These are phyloP conservation scores for Proteles cristata DNA, from an alignment of 2,113 vertebrate species.

Conservation along the genomic window DNA sequence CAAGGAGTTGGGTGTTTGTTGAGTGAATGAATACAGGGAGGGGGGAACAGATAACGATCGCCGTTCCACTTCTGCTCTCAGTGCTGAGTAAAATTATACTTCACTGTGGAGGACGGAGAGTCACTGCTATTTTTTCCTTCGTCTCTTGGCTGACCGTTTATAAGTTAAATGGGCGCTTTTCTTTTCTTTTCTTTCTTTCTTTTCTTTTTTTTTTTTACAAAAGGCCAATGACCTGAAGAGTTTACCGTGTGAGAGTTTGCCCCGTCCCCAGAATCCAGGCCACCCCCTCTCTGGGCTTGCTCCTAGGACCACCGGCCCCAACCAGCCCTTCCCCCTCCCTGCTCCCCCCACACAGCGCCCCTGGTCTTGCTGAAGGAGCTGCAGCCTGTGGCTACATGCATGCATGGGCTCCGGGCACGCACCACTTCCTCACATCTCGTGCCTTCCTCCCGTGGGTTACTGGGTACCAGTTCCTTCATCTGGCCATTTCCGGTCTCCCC, in stretches of 20 bases:
- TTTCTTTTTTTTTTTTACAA: fast-evolving
- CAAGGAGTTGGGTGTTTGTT: too few relatives aligned
- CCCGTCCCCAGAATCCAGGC: fast-evolving
- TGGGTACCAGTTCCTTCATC: background rate
- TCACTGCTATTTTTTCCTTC: background rate
- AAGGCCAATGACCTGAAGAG: fast-evolving
- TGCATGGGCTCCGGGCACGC: fast-evolving
- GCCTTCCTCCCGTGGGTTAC: background rate
- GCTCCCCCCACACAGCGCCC: fast-evolving
- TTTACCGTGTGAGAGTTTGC: background rate
- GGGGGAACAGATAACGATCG: background rate
- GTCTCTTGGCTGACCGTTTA: background rate
- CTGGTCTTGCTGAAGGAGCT: background rate
- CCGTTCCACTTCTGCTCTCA: background rate
- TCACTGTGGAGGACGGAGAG: background rate
- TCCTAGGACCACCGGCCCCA: fast-evolving
- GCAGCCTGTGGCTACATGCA: fast-evolving
- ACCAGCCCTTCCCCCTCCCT: background rate
- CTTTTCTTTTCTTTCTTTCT: too few relatives aligned
- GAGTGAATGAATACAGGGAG: background rate
- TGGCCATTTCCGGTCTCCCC: background rate
- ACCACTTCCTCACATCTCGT: fast-evolving
- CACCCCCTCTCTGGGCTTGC: background rate
- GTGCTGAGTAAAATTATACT: background rate
- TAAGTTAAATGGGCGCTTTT: background rate